Evolutionary conservation across 2,113 vertebrate genomes (phyloP), one percentile per base, ranked within the genome.

Genomic region (Pteropus alecto): DNA sequence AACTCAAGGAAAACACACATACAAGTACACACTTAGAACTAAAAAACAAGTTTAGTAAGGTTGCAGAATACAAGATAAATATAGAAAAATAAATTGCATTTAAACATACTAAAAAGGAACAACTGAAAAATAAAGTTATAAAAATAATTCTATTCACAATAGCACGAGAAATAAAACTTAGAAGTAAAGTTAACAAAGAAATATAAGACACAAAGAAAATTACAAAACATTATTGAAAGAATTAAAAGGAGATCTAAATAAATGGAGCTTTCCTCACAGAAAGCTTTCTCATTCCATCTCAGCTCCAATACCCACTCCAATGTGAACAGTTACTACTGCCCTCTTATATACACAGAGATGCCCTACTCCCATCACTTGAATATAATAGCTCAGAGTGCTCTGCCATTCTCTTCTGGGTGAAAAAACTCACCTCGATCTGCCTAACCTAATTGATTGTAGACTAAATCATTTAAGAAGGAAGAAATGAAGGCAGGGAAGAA

Each of bases 321-420:
- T 26, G 19, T 84, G 7, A 14, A 24, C 2, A 28, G 6, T 6
- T 1, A 14, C 4, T 8, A 22, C 41, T 18, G 0, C 5, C 19
- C 56, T 56, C 4, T 65, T 28, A 9, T 12, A 19, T 6, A 76
- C 15, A 71, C 0, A 43, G 3, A 4, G 13, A 78, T 3, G n/a
- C 7, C 68, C 30, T 86, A 11, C 19, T 65, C 14, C 13, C 14
- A 22, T 46, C 0, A 0, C 16, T 48, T 63, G 16, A 2, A 28
- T 43, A 12, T 21, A 79, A 30, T 1, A 77, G 19, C 4, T 3
- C 54, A 65, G 9, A 7, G 2, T 70, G 15, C 9, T 38, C 6
- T 58, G 6, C 6, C 19, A 26, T 68, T 60, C 61, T 6, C 4
- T 21, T 68, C 13, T 28, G 21, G 41, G n/a, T 67, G 33, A 89